Evolutionary conservation across 2,797 vertebrate species (phyloP).

Genomic region (Rhabdophis nuchalis): DNA sequence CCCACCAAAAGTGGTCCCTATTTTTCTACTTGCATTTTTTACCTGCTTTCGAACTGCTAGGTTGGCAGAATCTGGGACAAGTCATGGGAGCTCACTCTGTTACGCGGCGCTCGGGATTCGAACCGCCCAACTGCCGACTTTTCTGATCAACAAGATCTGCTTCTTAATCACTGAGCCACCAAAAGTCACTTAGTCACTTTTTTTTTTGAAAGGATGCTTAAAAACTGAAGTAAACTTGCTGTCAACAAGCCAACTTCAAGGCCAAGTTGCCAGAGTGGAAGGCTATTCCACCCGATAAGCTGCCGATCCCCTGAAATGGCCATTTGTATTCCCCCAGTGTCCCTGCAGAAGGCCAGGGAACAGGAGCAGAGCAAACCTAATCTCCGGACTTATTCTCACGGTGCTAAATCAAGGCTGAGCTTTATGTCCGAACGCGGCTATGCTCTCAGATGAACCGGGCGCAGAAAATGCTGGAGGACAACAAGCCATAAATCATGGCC

Average conservation of each 20-base stretch:
- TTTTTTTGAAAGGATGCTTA: no score
- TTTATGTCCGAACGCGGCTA: not conserved
- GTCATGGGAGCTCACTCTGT: no score
- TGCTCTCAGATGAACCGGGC: constrained; percentile 39
- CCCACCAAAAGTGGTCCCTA: no score
- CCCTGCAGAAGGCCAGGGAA: not conserved
- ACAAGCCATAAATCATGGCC: constrained; percentile 18
- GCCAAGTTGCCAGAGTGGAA: not conserved
- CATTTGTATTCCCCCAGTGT: not conserved
- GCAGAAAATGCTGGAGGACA: constrained; percentile 46
- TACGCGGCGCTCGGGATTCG: no score
- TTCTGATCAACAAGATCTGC: no score
- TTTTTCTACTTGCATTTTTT: no score
- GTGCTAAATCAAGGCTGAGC: not conserved
- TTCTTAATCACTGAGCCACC: no score
- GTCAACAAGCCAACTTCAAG: not conserved
- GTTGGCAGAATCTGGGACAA: no score
- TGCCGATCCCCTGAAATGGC: not conserved
- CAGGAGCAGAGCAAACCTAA: not conserved
- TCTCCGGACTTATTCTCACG: not conserved
- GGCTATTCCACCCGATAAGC: not conserved
- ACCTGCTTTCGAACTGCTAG: no score
- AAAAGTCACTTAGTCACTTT: no score
- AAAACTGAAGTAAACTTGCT: not conserved
- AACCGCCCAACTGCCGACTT: no score